Percentiles rank a stretch among this genome's conserved stretches.
These are phyloP conservation scores for Cariama cristata DNA, from an alignment of 2,113 vertebrate species.

Conservation along the genomic window DNA sequence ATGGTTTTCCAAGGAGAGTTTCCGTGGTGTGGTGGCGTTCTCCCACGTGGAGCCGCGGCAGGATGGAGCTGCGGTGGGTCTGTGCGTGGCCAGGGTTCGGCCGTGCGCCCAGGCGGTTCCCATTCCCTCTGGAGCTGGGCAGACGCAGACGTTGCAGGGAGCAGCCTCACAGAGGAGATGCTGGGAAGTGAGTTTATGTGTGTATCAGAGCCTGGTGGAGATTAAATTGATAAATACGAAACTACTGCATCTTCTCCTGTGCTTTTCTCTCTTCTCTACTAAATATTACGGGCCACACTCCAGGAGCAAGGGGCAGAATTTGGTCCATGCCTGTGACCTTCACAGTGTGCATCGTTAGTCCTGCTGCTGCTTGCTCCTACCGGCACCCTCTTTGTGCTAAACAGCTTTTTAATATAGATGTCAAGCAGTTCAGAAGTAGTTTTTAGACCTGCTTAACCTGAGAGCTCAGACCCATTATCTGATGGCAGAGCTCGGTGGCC, in stretches of 20 bases:
- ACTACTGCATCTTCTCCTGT: background rate
- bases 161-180: background rate
- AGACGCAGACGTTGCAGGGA: background rate
- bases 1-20: background rate
- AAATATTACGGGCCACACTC: background rate
- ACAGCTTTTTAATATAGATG: constrained; percentile 11
- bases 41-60: background rate
- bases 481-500: background rate
- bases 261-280: background rate
- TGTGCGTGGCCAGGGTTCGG: background rate
- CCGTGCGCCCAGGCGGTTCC: rapidly evolving
- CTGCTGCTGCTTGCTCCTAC: background rate
- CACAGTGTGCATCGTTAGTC: background rate
- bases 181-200: background rate
- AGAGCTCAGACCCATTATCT: background rate
- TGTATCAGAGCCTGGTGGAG: background rate
- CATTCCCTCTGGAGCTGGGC: background rate
- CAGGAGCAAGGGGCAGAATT: background rate
- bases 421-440: background rate
- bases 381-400: background rate
- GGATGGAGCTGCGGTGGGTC: background rate
- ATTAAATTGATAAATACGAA: background rate
- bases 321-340: background rate
- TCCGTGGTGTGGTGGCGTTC: rapidly evolving
- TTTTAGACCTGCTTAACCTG: background rate